Evolutionary conservation across 1,140 invertebrate genomes (phyloP).

Genomic region (Drosophila saltans): DNA sequence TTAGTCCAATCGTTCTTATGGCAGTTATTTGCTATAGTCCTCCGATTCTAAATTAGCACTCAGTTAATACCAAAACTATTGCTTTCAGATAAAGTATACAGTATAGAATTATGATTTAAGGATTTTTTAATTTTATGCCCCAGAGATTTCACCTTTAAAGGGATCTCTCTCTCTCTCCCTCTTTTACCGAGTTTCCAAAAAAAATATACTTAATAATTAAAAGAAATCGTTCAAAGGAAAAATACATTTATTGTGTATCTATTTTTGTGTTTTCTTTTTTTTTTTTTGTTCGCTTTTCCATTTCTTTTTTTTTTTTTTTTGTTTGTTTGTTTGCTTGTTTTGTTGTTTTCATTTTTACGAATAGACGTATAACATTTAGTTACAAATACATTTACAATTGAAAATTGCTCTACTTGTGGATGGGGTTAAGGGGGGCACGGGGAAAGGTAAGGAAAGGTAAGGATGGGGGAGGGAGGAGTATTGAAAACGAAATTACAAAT

Average conservation of each 20-base stretch:
- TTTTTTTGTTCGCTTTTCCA: constrained; percentile 39
- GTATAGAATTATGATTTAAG: no score
- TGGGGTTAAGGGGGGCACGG: neutral
- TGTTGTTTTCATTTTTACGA: constrained; percentile 59
- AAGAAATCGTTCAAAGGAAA: constrained; percentile 61
- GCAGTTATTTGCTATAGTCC: no score
- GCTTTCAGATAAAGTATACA: no score
- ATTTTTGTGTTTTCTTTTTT: constrained; percentile 49
- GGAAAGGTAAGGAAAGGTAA: no score
- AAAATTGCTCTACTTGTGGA: constrained; percentile 71
- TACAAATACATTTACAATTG: constrained; percentile 81
- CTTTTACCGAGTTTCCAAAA: no score
- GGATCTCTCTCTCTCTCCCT: no score
- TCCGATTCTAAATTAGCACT: no score
- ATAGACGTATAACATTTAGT: constrained; percentile 79
- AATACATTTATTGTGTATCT: constrained; percentile 80
- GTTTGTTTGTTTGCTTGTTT: constrained; percentile 17
- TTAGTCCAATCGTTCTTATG: no score
- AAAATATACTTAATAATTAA: neutral
- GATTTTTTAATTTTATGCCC: no score
- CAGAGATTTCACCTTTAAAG: no score
- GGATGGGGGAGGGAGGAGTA: neutral
- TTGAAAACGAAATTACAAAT: constrained; percentile 50
- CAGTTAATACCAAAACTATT: no score
- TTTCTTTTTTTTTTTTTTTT: constrained; percentile 52